Percentiles rank a stretch among this genome's conserved stretches.
Conservation (phyloP, 2,888 invertebrate species). For the Pachydiplax longipennis region DNA sequence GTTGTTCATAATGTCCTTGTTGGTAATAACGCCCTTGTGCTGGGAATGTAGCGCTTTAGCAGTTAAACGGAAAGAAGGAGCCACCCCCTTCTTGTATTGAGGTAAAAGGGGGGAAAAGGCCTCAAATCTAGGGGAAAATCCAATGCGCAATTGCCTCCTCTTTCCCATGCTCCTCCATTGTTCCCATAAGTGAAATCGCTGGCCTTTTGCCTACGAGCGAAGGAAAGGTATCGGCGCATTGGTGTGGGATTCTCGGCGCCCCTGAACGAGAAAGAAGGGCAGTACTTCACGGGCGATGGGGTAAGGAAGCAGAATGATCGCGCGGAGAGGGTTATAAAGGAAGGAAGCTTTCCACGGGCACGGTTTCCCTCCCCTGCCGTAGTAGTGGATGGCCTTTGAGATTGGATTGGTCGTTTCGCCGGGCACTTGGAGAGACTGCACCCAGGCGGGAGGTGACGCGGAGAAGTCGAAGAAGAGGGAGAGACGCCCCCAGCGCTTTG, state of each 20-base stretch:
- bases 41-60: too few relatives aligned
- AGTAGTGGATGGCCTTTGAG: conserved; percentile 22
- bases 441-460: conserved; percentile 11
- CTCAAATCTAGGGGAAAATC: background rate
- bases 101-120: background rate
- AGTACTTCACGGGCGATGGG: background rate
- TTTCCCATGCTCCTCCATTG: background rate
- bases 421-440: conserved; percentile 18
- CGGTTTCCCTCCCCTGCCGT: background rate
- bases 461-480: background rate
- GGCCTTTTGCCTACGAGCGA: background rate
- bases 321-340: background rate
- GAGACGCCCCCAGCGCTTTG: background rate
- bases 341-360: background rate
- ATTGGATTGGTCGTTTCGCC: conserved; percentile 34
- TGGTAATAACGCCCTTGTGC: too few relatives aligned
- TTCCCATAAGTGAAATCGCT: background rate
- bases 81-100: background rate
- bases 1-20: too few relatives aligned
- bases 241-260: too few relatives aligned
- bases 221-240: background rate
- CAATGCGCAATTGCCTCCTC: background rate
- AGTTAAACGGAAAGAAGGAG: too few relatives aligned
- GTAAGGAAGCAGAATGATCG: background rate
- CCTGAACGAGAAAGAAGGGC: background rate